phyloP scores from a whole-genome alignment of 2,797 vertebrate species.

The Xenopus petersii region DNA sequence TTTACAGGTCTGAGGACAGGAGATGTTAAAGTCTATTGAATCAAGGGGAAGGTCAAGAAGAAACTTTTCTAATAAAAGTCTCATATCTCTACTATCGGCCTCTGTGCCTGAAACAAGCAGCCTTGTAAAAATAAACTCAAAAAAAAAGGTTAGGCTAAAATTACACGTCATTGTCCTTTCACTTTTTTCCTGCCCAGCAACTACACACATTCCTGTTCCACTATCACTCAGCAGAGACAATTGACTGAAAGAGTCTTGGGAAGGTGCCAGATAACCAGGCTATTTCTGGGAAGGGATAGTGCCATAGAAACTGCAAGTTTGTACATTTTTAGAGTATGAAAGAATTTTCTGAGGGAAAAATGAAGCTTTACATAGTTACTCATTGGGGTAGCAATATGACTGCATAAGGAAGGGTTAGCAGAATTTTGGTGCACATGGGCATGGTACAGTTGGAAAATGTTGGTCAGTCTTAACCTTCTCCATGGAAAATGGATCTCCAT shows the following conservation, averaged over 20 bases:
- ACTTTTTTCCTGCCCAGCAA: not conserved
- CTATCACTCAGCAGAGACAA: conserved; percentile 14
- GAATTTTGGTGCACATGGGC: no score
- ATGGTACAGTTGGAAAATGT: no score
- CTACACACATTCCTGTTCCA: conserved; percentile 6
- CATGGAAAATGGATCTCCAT: no score
- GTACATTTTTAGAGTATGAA: not conserved
- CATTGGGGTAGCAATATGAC: no score
- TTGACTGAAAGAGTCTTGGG: conserved; percentile 7
- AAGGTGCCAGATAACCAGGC: not conserved
- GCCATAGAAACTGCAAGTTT: conserved; percentile 15
- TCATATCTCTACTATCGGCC: no score
- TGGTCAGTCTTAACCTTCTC: no score
- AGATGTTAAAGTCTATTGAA: no score
- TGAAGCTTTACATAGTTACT: no score
- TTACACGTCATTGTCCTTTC: not conserved
- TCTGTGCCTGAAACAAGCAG: not conserved
- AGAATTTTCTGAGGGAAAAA: no score
- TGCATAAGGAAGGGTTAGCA: no score
- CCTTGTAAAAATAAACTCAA: not conserved
- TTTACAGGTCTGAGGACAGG: conserved; percentile 1
- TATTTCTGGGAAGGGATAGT: not conserved
- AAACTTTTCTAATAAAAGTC: no score
- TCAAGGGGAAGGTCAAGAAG: no score
- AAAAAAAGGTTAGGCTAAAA: not conserved